These are phyloP conservation scores for Micropoecilia bifurca DNA, from an alignment of 2,797 vertebrate genomes.

Conservation along the genomic window DNA sequence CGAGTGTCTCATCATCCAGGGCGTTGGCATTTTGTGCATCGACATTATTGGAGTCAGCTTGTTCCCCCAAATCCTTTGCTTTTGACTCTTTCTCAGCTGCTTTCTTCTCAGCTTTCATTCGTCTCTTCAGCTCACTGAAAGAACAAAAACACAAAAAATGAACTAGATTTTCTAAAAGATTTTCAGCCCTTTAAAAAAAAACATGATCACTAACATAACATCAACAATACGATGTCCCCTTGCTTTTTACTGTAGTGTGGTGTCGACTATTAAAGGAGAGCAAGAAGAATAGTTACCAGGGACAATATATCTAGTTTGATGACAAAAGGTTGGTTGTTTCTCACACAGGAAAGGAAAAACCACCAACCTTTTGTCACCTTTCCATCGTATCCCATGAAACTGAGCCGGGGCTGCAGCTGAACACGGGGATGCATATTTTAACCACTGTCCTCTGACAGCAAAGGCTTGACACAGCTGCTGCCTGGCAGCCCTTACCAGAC, in stretches of 20 bases:
- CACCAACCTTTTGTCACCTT: slow-evolving; percentile 94
- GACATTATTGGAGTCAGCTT: slow-evolving; percentile 86
- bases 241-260: neutral
- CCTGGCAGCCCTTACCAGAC: slow-evolving; percentile 84
- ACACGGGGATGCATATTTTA: slow-evolving; percentile 78
- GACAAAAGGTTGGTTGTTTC: slow-evolving; percentile 85
- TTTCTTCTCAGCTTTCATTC: slow-evolving; percentile 95
- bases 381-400: slow-evolving; percentile 83
- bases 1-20: slow-evolving; percentile 90
- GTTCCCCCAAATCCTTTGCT: slow-evolving; percentile 70
- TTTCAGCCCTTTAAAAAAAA: neutral
- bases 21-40: slow-evolving; percentile 39
- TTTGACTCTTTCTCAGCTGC: slow-evolving; percentile 91
- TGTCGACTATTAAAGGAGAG: neutral
- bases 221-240: neutral
- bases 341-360: slow-evolving; percentile 82
- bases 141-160: neutral
- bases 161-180: neutral
- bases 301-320: slow-evolving; percentile 44
- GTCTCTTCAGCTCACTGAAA: slow-evolving; percentile 93
- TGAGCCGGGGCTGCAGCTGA: slow-evolving; percentile 76
- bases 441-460: slow-evolving; percentile 83
- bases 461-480: slow-evolving; percentile 82
- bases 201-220: neutral
- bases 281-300: neutral